phyloP scores from a whole-genome alignment of 2,888 invertebrate genomes.

The Amphipoea oculea region DNA sequence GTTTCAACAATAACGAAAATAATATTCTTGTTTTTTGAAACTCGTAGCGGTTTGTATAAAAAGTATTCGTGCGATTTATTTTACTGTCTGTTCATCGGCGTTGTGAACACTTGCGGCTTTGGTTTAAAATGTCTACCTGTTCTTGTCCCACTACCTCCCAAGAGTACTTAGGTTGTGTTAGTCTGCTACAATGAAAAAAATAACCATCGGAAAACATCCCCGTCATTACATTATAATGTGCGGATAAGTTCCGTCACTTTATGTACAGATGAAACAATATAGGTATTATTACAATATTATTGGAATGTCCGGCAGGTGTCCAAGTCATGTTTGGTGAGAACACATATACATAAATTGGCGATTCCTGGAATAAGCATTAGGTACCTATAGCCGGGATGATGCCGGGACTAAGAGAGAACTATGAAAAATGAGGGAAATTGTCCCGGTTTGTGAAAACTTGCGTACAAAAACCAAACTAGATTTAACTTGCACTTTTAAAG shows the following conservation, averaged over 20 bases:
- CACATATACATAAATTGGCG: not conserved
- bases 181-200: constrained; percentile 1
- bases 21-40: constrained; percentile 1
- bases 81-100: not conserved
- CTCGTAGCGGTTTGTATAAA: not conserved
- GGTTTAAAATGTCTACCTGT: not conserved
- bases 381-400: too few relatives aligned
- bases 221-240: not conserved
- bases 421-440: not conserved
- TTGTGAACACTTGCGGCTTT: constrained; percentile 1
- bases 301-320: too few relatives aligned
- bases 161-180: not conserved
- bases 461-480: too few relatives aligned
- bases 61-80: constrained; percentile 12
- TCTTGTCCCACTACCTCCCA: constrained; percentile 7
- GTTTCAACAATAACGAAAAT: constrained; percentile 1
- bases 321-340: not conserved
- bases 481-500: too few relatives aligned
- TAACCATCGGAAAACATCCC: constrained; percentile 1
- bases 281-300: not conserved
- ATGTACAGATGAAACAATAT: not conserved
- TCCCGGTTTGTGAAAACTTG: too few relatives aligned
- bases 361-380: not conserved
- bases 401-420: not conserved
- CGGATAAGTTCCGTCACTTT: constrained; percentile 4